A percentile compares a stretch with the other conserved stretches of the same genome.
phyloP scores from a whole-genome alignment of 1,140 invertebrate genomes.

The Papilio aristodemus region DNA sequence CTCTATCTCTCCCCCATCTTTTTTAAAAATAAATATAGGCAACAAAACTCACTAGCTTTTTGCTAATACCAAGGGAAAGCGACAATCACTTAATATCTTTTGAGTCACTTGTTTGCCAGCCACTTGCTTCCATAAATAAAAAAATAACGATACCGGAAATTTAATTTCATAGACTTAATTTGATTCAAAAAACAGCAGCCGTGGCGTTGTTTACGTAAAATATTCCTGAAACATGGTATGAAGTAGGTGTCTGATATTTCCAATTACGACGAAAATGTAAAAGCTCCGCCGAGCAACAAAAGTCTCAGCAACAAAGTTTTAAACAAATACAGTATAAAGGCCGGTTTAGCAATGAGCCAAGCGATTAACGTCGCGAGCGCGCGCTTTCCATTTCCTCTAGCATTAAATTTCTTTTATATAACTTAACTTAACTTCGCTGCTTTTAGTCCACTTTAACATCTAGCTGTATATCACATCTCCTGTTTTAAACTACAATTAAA shows the following conservation, averaged over 20 bases:
- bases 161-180: constrained; percentile 1
- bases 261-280: constrained; percentile 27
- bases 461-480: background rate
- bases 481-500: constrained; percentile 15
- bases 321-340: constrained; percentile 37
- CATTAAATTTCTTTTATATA: constrained; percentile 34
- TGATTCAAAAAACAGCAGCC: background rate
- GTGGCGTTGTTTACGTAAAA: background rate
- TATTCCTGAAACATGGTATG: background rate
- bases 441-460: background rate
- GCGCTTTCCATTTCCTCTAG: constrained; percentile 42
- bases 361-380: constrained; percentile 42
- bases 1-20: too few species aligned
- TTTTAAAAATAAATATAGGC: too few species aligned
- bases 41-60: too few species aligned
- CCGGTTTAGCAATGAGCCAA: constrained; percentile 37
- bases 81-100: too few species aligned
- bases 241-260: constrained; percentile 23
- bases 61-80: too few species aligned
- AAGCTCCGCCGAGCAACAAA: background rate
- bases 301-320: background rate
- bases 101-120: too few species aligned
- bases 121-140: too few species aligned
- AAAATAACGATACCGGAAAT: background rate
- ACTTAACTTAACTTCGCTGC: constrained; percentile 18